Evolutionary conservation across 2,113 vertebrate species (phyloP), one percentile per base, ranked within the genome.

Genomic region (Gorsachius goisagi): DNA sequence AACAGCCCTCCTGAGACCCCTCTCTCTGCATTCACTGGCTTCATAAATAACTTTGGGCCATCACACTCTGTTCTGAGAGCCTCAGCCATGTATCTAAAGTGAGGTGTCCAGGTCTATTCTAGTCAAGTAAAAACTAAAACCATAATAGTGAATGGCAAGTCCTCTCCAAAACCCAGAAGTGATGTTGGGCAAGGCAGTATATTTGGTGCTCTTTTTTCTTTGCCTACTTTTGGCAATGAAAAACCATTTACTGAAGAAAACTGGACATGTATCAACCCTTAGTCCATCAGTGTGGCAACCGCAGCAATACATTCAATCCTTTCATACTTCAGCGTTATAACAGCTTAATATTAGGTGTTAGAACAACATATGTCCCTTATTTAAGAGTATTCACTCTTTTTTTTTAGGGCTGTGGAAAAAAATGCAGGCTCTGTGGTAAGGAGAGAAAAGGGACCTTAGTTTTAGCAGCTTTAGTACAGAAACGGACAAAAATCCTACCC

Each of bases 1-100:
- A 92, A 95, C 20, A 77, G n/a, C 59, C 35, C 83, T 85, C 53
- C 63, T 62, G 90, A 95, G 92, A 75, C 47, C 69, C n/a, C 8
- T 89, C 27, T 81, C 15, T 75, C 60, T 77, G 35, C 50, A 53
- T 92, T 93, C 67, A 53, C 45, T 41, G 67, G 6, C 66, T 93
- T 41, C 64, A 77, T 90, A 84, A 86, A 50, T 86, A 90, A 74
- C 63, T 84, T 66, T 44, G 37, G 45, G 41, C 72, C 41, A 67
- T 77, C 78, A 62, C 50, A 41, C 9, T 49, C 26, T 90, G 63
- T 79, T 90, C 72, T 41, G 50, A 84, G 72, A 58, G 28, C 63
- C 28, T 83, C 55, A 83, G 27, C 32, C 15, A 12, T 16, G 22
- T 32, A 55, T 44, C 59, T 50, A 41, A 90, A 75, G 23, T 37